phyloP scores from a whole-genome alignment of 2,888 invertebrate genomes.

The Lypha dubia region DNA sequence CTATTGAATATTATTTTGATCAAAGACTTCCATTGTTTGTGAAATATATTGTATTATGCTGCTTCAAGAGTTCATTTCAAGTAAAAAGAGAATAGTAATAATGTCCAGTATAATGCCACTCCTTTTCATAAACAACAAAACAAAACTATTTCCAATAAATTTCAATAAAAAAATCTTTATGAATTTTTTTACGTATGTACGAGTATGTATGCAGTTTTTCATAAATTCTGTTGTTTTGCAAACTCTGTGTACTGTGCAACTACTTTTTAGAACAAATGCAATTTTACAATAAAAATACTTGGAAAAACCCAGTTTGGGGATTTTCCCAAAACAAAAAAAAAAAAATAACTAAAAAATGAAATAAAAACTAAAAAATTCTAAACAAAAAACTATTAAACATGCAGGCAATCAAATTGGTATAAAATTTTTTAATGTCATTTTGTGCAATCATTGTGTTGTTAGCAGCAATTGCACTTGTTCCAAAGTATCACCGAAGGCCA shows the following conservation, averaged over 20 bases:
- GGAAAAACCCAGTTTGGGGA: too few species aligned
- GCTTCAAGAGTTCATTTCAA: neutral
- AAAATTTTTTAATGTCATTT: slow-evolving; percentile 32
- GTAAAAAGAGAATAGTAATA: neutral
- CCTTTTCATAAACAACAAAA: neutral
- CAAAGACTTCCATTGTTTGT: neutral
- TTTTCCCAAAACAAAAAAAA: neutral
- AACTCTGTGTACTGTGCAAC: neutral
- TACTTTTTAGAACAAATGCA: neutral
- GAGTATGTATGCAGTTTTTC: slow-evolving; percentile 8
- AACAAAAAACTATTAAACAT: too few species aligned
- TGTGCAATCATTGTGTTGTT: slow-evolving; percentile 10
- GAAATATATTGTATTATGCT: neutral
- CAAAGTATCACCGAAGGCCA: neutral
- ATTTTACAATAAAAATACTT: neutral
- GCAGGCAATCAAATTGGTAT: slow-evolving; percentile 23
- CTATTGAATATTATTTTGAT: neutral
- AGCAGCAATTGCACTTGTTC: neutral
- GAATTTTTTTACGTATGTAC: neutral
- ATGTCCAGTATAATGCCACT: neutral
- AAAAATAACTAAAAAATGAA: neutral
- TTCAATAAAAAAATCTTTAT: neutral
- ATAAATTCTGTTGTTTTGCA: slow-evolving; percentile 17
- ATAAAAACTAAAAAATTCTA: neutral
- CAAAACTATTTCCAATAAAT: neutral